Conservation (phyloP, 1,140 invertebrate species). For the Camponotus vicinus region DNA sequence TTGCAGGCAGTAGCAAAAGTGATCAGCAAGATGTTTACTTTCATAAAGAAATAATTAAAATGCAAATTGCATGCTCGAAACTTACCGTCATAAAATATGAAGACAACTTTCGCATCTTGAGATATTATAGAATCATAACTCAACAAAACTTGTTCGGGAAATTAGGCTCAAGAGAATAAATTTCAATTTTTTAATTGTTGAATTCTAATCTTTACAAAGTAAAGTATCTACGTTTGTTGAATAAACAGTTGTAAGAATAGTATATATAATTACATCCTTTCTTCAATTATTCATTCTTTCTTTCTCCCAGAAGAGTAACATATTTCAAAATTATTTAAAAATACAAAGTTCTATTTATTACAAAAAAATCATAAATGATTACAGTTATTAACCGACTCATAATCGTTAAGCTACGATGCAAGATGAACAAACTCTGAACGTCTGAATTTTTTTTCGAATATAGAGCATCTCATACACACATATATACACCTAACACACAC, state of each 20-base stretch:
- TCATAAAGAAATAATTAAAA: constrained; percentile 56
- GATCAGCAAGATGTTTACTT: constrained; percentile 51
- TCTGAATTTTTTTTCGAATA: background rate
- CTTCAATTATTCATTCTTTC: constrained; percentile 1
- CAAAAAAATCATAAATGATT: background rate
- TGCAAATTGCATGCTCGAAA: constrained; percentile 53
- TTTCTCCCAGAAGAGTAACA: background rate
- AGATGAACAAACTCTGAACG: background rate
- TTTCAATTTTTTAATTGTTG: constrained; percentile 41
- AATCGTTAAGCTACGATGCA: too few species aligned
- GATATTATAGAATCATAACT: constrained; percentile 32
- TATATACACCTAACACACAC: background rate
- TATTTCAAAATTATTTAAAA: background rate
- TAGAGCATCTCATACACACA: background rate
- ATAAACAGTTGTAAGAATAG: background rate
- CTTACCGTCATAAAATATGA: constrained; percentile 48
- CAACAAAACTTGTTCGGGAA: constrained; percentile 38
- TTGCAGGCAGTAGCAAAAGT: constrained; percentile 63
- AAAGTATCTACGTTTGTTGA: background rate
- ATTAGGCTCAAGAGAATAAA: constrained; percentile 32
- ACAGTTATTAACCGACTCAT: background rate
- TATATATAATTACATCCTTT: constrained; percentile 1
- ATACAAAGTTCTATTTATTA: background rate
- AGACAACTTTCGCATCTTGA: constrained; percentile 32
- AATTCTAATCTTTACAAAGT: constrained; percentile 5